Evolutionary conservation across 2,797 vertebrate genomes (phyloP), one percentile per base, ranked within the genome.

Genomic region (Myotis planiceps): DNA sequence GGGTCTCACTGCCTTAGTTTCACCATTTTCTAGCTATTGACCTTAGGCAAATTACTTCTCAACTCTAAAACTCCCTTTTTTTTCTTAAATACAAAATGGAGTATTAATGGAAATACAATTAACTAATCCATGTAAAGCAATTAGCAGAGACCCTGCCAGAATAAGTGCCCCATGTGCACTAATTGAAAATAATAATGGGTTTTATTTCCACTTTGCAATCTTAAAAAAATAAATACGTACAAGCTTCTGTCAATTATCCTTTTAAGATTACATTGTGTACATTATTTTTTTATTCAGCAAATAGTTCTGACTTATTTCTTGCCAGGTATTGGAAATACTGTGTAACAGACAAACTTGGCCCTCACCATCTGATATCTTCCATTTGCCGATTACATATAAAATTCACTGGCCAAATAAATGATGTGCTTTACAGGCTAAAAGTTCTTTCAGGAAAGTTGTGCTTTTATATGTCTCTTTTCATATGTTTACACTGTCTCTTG

Each of bases 41-140:
- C 39, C 53, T 90, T 47, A 34, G 19, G 51, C 27, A 84, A 91
- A 94, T 96, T 32, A 71, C 19, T 53, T 69, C 81, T 34, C 25
- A 88, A 75, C 25, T 93, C 9, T 80, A 80, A 69, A 80, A 60
- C 2, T 19, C 25, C 10, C 1, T n/a, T 47, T 25, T 25, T 83
- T 69, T 63, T 63, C 8, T 87, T 60, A 84, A 93, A 45, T 42
- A 12, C 42, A 90, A 92, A 92, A 84, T 90, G 49, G 9, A 3
- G 21, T 89, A 92, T 71, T 96, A 90, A 88, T 29, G 23, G 68
- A 96, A 92, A 90, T 90, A 80, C 60, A 97, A 80, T 79, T 80
- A 81, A 85, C 81, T 65, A 96, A 81, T 92, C 29, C 45, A 76
- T n/a, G 10, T 87, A 93, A 81, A 87, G n/a, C 83, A 94, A 90